These are phyloP conservation scores for Gasterosteus nipponicus DNA, from an alignment of 2,113 vertebrate species.

Conservation along the genomic window DNA sequence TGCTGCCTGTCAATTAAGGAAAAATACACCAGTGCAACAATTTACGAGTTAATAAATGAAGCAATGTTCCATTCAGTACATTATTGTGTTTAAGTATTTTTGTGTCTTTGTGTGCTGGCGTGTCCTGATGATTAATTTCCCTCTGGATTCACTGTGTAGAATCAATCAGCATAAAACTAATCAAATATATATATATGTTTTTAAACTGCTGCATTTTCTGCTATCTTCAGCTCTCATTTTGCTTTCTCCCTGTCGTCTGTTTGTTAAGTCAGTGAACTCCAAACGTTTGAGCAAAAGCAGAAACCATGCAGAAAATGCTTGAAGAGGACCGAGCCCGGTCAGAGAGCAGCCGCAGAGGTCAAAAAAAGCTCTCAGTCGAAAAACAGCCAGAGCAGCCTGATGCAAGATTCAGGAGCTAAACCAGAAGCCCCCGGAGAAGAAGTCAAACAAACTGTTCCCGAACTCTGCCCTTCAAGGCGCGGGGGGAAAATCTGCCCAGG, in stretches of 20 bases:
- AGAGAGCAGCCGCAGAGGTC: background rate
- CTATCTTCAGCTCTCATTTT: background rate
- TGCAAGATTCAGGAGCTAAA: background rate
- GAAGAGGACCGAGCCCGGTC: slow-evolving; percentile 2
- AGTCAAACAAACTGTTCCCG: slow-evolving; percentile 67
- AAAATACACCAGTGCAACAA: background rate
- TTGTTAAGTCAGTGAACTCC: slow-evolving; percentile 29
- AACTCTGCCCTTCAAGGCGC: slow-evolving; percentile 59
- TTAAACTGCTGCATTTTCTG: background rate
- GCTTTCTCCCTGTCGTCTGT: background rate
- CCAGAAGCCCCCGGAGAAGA: slow-evolving; percentile 21
- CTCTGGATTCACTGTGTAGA: background rate
- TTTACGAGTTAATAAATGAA: background rate
- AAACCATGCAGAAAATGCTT: slow-evolving; percentile 42
- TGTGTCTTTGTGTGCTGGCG: background rate
- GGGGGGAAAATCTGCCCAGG: slow-evolving; percentile 73
- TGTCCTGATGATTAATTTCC: background rate
- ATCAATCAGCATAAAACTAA: background rate
- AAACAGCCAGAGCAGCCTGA: background rate
- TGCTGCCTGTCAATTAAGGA: background rate
- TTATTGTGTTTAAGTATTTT: background rate
- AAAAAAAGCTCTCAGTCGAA: background rate
- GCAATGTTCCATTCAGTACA: background rate
- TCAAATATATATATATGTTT: background rate
- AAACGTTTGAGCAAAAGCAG: slow-evolving; percentile 45